phyloP scores from a whole-genome alignment of 2,797 vertebrate genomes.

The Lophura swinhoii region DNA sequence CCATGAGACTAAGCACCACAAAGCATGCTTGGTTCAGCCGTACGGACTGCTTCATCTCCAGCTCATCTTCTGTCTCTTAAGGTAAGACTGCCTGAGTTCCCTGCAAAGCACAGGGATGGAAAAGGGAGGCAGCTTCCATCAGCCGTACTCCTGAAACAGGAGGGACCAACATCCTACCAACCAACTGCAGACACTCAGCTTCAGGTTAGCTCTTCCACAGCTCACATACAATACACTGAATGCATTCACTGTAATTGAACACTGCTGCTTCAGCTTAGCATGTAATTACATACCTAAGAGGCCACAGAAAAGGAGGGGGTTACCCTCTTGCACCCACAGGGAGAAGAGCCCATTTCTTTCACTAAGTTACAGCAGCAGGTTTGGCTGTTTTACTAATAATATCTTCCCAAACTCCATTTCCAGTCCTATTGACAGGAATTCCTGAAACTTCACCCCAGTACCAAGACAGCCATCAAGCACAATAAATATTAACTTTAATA shows the following conservation, averaged over 20 bases:
- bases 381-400: background rate
- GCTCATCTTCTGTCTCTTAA: background rate
- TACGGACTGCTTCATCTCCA: background rate
- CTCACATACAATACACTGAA: background rate
- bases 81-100: too few species aligned
- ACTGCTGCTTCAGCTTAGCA: background rate
- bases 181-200: background rate
- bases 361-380: background rate
- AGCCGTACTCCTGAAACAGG: background rate
- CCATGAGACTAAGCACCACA: background rate
- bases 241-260: background rate
- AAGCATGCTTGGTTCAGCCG: background rate
- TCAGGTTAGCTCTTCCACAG: background rate
- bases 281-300: background rate
- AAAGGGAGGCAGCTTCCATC: background rate
- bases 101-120: background rate
- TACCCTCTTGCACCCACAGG: background rate
- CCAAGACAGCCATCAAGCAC: slow-evolving; percentile 22
- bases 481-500: slow-evolving; percentile 23
- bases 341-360: background rate
- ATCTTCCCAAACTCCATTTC: background rate
- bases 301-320: background rate
- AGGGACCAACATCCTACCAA: background rate
- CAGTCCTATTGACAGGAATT: background rate
- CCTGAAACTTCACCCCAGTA: background rate